Evolutionary conservation across 2,888 invertebrate genomes (phyloP).

Genomic region (Lithosia quadra): DNA sequence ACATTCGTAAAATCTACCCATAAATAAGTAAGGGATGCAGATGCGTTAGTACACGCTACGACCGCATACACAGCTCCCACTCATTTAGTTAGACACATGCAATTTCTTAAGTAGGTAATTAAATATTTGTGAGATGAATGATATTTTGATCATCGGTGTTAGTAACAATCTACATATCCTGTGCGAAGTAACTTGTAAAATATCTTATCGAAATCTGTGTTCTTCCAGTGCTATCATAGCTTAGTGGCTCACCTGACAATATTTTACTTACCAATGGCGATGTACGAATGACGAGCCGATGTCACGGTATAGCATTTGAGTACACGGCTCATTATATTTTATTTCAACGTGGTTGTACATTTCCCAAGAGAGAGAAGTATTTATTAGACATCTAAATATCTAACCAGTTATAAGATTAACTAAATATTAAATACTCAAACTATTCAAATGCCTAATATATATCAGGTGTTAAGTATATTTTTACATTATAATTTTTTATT

Average conservation of each 20-base stretch:
- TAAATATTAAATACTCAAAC: conserved; percentile 60
- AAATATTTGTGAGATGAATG: conserved; percentile 59
- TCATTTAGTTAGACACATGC: conserved; percentile 48
- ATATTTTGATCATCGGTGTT: conserved; percentile 74
- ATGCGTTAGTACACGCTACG: background rate
- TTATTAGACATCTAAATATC: conserved; percentile 62
- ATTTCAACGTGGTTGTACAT: conserved; percentile 67
- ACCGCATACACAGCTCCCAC: conserved; percentile 21
- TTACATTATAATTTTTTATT: conserved; percentile 71
- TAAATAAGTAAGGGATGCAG: conserved; percentile 24
- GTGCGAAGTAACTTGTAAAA: conserved; percentile 61
- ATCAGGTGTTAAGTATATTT: conserved; percentile 71
- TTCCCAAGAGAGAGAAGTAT: conserved; percentile 81
- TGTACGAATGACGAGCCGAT: background rate
- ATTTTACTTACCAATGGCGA: conserved; percentile 48
- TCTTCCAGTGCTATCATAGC: conserved; percentile 79
- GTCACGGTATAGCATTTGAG: conserved; percentile 14
- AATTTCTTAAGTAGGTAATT: conserved; percentile 53
- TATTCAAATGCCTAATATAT: conserved; percentile 65
- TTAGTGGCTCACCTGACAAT: conserved; percentile 77
- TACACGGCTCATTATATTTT: conserved; percentile 35
- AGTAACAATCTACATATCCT: conserved; percentile 79
- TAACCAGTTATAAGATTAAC: conserved; percentile 62
- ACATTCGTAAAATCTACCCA: conserved; percentile 29
- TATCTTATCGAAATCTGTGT: conserved; percentile 77